Percentiles rank a stretch among this genome's conserved stretches.
phyloP scores from a whole-genome alignment of 1,140 invertebrate genomes.

The Cyclina sinensis region DNA sequence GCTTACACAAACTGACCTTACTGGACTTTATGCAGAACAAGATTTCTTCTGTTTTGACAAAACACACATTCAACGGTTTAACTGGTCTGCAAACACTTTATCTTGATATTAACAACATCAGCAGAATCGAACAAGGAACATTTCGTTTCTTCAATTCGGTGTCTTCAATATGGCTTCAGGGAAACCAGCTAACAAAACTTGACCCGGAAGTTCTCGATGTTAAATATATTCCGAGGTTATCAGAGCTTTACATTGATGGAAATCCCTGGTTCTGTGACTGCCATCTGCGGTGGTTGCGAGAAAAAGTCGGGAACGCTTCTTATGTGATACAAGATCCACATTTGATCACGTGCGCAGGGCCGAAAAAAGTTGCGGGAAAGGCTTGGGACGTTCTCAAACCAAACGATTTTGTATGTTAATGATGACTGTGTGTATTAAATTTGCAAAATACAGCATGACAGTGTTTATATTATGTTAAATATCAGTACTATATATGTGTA shows the following conservation, averaged over 20 bases:
- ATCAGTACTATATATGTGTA: too few species aligned
- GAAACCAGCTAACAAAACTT: slow-evolving; percentile 44
- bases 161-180: slow-evolving; percentile 59
- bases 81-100: slow-evolving; percentile 63
- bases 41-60: slow-evolving; percentile 68
- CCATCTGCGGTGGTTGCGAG: slow-evolving; percentile 63
- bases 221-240: slow-evolving; percentile 56
- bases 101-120: slow-evolving; percentile 65
- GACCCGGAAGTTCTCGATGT: slow-evolving; percentile 54
- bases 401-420: too few species aligned
- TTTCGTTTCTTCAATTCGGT: slow-evolving; percentile 52
- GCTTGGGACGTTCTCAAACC: slow-evolving; percentile 69
- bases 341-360: slow-evolving; percentile 68
- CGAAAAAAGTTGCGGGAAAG: slow-evolving; percentile 60
- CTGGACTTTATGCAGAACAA: slow-evolving; percentile 70
- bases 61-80: slow-evolving; percentile 69
- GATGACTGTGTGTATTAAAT: too few species aligned
- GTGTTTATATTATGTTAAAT: too few species aligned
- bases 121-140: slow-evolving; percentile 33
- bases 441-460: too few species aligned
- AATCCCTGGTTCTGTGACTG: slow-evolving; percentile 73
- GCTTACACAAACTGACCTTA: slow-evolving; percentile 57
- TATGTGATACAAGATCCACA: slow-evolving; percentile 69
- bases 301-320: slow-evolving; percentile 56
- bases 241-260: slow-evolving; percentile 57